Evolutionary conservation across 2,888 invertebrate genomes (phyloP), one percentile per base, ranked within the genome.

Genomic region (Lottia gigantea): DNA sequence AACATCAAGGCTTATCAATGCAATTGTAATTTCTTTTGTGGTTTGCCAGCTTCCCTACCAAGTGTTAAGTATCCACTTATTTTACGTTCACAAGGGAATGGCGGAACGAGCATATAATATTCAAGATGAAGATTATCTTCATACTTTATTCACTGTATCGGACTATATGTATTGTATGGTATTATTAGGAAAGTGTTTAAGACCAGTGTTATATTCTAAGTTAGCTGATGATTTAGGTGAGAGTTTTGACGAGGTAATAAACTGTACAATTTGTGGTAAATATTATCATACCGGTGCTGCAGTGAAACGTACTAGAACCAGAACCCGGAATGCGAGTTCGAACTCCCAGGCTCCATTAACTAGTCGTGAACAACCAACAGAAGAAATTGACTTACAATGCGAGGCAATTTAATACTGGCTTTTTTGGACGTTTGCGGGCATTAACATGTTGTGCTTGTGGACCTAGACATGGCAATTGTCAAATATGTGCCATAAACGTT

Each of bases 171-270:
- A 77, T 66, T 81, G 81, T 67, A 66, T 84, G 31, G 69, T 81
- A 11, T 78, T 83, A 70, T 73, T 82, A 16, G 83, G 83, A 72
- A 79, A 80, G 72, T 82, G 82, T 1, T 72, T 83, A 11, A 73
- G 83, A 31, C 85, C 85, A 11, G 74, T 85, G 46, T 77, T 85
- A 23, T 85, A 83, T 71, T 81, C 83, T 61, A 85, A 82, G 64
- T 75, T 83, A 68, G 80, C 83, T 14, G 77, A 80, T 12, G 82
- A 83, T 71, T 82, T 85, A 64, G 77, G 82, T 61, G 73, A 79
- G 19, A 80, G 81, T 26, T 85, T 83, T 67, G 83, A 83, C 71
- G 82, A 83, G 63, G 76, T 85, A n/a, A 81, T 85, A 16, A 85
- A 85, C 74, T 85, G 85, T 73, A 82, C 80, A 0, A 70, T 74